Conservation (phyloP, 2,888 invertebrate genomes). For the Pristionchus japonicus region DNA sequence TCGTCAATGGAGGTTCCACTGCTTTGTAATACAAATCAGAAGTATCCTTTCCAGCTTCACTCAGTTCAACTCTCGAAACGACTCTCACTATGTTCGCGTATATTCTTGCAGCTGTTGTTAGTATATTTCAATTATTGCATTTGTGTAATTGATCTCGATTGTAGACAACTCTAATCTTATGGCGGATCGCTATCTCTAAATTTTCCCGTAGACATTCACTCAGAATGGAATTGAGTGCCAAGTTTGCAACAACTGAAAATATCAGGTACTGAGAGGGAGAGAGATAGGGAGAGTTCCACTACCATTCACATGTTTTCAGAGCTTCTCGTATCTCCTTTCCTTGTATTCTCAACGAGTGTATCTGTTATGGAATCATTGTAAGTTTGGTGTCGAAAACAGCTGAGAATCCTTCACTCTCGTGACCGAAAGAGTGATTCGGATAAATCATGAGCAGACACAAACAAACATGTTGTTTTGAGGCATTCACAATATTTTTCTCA, state of each 20-base stretch:
- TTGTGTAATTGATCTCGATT: neutral
- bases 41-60: neutral
- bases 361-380: neutral
- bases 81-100: neutral
- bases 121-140: neutral
- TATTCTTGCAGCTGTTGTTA: neutral
- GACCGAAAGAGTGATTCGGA: neutral
- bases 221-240: neutral
- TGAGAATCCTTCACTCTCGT: neutral
- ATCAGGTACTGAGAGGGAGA: too few species aligned
- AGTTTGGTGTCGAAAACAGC: neutral
- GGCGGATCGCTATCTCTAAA: neutral
- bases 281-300: neutral
- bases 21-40: neutral
- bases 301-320: neutral
- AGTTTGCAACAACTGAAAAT: neutral
- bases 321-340: neutral
- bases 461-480: neutral
- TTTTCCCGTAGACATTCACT: neutral
- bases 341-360: neutral
- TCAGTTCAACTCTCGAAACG: neutral
- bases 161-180: neutral
- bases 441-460: neutral
- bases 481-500: neutral
- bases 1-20: neutral